Conservation (phyloP, 2,797 vertebrate species). For the Fundulus diaphanus region DNA sequence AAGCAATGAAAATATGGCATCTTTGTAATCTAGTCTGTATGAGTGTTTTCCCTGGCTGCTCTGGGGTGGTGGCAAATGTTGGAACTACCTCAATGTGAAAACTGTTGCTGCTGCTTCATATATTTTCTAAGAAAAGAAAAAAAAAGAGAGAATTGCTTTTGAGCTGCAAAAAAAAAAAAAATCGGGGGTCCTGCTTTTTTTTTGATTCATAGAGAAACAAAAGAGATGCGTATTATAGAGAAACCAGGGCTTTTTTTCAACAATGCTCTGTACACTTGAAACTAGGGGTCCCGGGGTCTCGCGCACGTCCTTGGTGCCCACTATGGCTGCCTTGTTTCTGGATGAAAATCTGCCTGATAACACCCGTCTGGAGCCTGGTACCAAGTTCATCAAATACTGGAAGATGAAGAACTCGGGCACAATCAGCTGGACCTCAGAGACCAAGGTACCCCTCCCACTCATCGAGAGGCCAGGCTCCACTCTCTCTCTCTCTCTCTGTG, state of each 20-base stretch:
- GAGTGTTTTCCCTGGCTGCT: constrained; percentile 83
- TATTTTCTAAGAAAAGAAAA: constrained; percentile 75
- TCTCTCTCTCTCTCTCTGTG: constrained; percentile 34
- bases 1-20: constrained; percentile 79
- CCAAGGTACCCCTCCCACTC: constrained; percentile 87
- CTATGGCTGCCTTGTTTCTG: constrained; percentile 94
- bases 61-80: constrained; percentile 83
- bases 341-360: constrained; percentile 99
- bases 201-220: constrained; percentile 80
- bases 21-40: constrained; percentile 83
- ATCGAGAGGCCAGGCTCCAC: constrained; percentile 69
- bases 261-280: constrained; percentile 82
- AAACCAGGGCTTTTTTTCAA: constrained; percentile 80
- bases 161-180: constrained; percentile 76
- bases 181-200: constrained; percentile 77
- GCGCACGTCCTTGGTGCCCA: constrained; percentile 90
- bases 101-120: constrained; percentile 85
- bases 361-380: constrained; percentile 91
- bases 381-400: constrained; percentile 98
- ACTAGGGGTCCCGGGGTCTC: constrained; percentile 89
- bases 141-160: constrained; percentile 72
- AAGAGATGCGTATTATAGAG: constrained; percentile 73
- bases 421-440: constrained; percentile 94
- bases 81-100: constrained; percentile 87
- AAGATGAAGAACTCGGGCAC: constrained; percentile 97